Conservation (phyloP, 2,888 invertebrate genomes). For the Pachycephus smyrnensis region DNA sequence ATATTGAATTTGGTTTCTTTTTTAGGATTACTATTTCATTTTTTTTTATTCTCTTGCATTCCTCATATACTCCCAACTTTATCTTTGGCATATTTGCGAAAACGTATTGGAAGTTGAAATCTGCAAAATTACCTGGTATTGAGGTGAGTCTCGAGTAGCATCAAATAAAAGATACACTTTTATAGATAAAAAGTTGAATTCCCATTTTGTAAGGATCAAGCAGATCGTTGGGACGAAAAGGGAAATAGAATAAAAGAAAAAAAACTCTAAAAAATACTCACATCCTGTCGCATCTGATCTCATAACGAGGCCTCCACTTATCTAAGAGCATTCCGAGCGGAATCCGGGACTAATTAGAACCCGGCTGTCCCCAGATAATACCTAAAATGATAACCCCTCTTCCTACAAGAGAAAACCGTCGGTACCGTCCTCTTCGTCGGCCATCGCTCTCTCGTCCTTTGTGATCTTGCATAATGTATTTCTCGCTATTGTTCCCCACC, state of each 20-base stretch:
- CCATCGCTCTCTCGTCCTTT: slow-evolving; percentile 44
- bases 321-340: not conserved
- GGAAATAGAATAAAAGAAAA: not conserved
- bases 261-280: not conserved
- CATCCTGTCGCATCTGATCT: not conserved
- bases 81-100: not conserved
- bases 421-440: slow-evolving; percentile 23
- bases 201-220: not conserved
- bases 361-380: slow-evolving; percentile 63
- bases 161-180: not conserved
- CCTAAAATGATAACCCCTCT: slow-evolving; percentile 46
- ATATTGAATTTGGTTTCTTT: slow-evolving; percentile 11
- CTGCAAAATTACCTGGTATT: not conserved
- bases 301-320: not conserved
- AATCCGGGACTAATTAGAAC: slow-evolving; percentile 55
- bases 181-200: not conserved
- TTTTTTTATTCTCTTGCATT: slow-evolving; percentile 23
- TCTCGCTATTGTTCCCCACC: slow-evolving; percentile 59
- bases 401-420: not conserved
- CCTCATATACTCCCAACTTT: slow-evolving; percentile 5
- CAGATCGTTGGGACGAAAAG: not conserved
- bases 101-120: too few relatives aligned
- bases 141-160: not conserved
- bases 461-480: slow-evolving; percentile 68
- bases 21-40: slow-evolving; percentile 13